A percentile compares a stretch with the other conserved stretches of the same genome.
phyloP scores from a whole-genome alignment of 2,888 invertebrate species.

The Hecatera dysodea region DNA sequence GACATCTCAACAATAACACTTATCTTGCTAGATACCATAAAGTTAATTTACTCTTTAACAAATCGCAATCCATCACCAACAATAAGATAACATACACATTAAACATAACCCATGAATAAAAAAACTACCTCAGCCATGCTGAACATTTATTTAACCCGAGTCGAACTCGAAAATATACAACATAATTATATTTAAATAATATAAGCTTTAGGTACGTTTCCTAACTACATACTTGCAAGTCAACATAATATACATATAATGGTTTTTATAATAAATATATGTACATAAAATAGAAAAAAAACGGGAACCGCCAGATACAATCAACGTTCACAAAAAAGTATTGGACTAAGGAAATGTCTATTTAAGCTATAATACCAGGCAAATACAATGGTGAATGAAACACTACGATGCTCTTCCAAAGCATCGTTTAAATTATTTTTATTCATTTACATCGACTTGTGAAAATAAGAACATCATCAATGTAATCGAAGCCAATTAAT shows the following conservation, averaged over 20 bases:
- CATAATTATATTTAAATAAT: conserved; percentile 55
- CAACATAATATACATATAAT: conserved; percentile 19
- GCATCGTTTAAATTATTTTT: no score
- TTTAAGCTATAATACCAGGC: not conserved
- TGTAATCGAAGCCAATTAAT: no score
- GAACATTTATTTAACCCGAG: conserved; percentile 81
- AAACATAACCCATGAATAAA: conserved; percentile 72
- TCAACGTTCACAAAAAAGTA: conserved; percentile 2
- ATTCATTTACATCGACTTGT: no score
- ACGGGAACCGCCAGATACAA: conserved; percentile 21
- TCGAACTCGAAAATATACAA: conserved; percentile 76
- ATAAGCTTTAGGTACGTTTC: conserved; percentile 26
- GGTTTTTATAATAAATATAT: conserved; percentile 9
- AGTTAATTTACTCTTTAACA: conserved; percentile 41
- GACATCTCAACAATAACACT: conserved; percentile 34
- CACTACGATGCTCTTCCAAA: no score
- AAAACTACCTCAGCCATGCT: conserved; percentile 83
- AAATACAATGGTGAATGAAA: no score
- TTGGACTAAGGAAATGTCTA: not conserved
- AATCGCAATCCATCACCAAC: conserved; percentile 53
- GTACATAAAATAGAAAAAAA: conserved; percentile 2
- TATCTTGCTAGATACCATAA: conserved; percentile 23
- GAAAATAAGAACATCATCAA: no score
- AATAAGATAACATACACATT: conserved; percentile 61
- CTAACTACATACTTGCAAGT: conserved; percentile 21